phyloP scores from a whole-genome alignment of 1,140 invertebrate genomes.

The Melanaphis sacchari region DNA sequence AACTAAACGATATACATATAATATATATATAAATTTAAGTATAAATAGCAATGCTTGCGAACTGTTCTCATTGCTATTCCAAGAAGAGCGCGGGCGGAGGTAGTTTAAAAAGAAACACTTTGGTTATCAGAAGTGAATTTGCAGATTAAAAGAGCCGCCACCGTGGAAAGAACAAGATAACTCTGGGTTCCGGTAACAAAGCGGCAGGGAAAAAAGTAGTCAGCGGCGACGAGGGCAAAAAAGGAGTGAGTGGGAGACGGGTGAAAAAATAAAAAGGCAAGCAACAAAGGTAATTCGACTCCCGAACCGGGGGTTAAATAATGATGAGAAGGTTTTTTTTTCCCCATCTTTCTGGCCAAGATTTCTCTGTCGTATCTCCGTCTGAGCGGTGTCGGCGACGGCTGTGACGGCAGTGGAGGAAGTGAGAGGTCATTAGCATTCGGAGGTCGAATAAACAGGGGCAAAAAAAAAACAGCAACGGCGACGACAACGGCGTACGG shows the following conservation, averaged over 20 bases:
- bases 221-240: neutral
- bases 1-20: slow-evolving; percentile 31
- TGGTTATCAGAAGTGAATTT: slow-evolving; percentile 56
- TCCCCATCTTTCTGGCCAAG: neutral
- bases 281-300: slow-evolving; percentile 56
- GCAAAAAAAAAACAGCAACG: neutral
- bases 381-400: neutral
- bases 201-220: slow-evolving; percentile 21
- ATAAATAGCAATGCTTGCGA: neutral
- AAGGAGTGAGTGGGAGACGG: neutral
- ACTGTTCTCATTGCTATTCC: slow-evolving; percentile 48
- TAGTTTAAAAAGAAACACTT: slow-evolving; percentile 52
- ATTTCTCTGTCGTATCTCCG: slow-evolving; percentile 35
- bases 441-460: slow-evolving; percentile 50
- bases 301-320: slow-evolving; percentile 55
- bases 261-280: slow-evolving; percentile 44
- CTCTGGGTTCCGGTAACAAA: slow-evolving; percentile 54
- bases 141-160: slow-evolving; percentile 44
- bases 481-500: neutral
- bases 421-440: slow-evolving; percentile 56
- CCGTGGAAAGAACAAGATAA: slow-evolving; percentile 49
- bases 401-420: neutral
- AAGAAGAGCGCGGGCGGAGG: neutral
- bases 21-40: neutral
- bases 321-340: slow-evolving; percentile 46